These are phyloP conservation scores for Paedocypris sp. DNA, from an alignment of 2,113 vertebrate species.

Conservation along the genomic window DNA sequence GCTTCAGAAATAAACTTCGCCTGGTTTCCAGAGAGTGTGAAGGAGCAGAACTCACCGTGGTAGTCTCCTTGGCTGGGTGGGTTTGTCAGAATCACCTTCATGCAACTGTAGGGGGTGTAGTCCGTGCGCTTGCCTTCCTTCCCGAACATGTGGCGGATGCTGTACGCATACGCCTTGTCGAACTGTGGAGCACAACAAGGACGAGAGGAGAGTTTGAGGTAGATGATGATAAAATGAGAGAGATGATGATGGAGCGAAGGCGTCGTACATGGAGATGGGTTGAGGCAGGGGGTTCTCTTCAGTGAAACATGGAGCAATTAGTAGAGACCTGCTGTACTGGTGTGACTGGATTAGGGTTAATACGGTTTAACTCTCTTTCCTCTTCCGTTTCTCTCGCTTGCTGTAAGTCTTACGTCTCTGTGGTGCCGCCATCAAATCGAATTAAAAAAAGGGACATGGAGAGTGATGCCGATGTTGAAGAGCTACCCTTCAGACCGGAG, in stretches of 20 bases:
- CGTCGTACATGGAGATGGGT: conserved; percentile 46
- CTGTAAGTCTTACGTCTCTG: not conserved
- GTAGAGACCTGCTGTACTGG: conserved; percentile 46
- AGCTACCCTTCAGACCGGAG: not conserved
- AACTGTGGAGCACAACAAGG: conserved; percentile 65
- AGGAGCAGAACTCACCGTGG: conserved; percentile 73
- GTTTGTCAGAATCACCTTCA: conserved; percentile 97
- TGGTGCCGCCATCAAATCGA: not conserved
- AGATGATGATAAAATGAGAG: conserved; percentile 15
- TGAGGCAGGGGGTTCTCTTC: conserved; percentile 49
- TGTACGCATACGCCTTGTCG: conserved; percentile 93
- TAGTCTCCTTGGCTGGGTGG: conserved; percentile 87
- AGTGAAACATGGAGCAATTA: conserved; percentile 55
- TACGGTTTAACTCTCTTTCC: not conserved
- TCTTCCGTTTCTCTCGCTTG: not conserved
- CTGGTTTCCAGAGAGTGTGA: not conserved
- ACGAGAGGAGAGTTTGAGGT: conserved; percentile 32
- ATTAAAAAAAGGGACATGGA: not conserved
- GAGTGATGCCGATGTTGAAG: not conserved
- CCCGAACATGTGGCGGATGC: conserved; percentile 88
- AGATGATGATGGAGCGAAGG: conserved; percentile 42
- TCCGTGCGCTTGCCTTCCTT: conserved; percentile 93
- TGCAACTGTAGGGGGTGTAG: conserved; percentile 94
- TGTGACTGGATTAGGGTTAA: conserved; percentile 46
- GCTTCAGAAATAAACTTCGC: not conserved